Base-by-base conservation (phyloP, 2,113 vertebrate genomes). In the Saguinus imperator region DNA sequence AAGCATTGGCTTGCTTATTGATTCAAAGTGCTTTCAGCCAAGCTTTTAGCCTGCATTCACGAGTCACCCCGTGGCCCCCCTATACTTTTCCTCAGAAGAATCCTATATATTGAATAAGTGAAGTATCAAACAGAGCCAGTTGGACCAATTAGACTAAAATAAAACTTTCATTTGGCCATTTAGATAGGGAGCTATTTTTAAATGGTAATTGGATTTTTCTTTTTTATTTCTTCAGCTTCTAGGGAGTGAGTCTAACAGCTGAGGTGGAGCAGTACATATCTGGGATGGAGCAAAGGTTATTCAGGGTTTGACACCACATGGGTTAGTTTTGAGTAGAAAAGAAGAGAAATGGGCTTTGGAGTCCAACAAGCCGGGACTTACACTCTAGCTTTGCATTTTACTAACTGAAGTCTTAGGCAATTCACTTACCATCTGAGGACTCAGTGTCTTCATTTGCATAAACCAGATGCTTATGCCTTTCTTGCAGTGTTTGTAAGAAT, bases 111-210 rank as follows among this genome's bases (percentile, higher is more conserved):
- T 94, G 95, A 97, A 77, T 97, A 93, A 95, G 91, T 80, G 94
- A 96, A 82, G 52, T 72, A 79, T 64, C 58, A 45, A 87, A 40
- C 40, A 87, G 27, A 95, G 91, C 23, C 66, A n/a, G 40, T 58
- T 48, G 82, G 72, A 94, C 91, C 96, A 97, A 96, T 96, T 97
- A 97, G 91, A 77, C 57, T 27, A 91, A 98, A 97, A 97, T 83
- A 95, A 92, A 79, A 45, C 84, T 94, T 93, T 94, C 73, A 87
- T 94, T 96, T 92, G 91, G 64, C 72, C 72, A 55, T 87, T 93
- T 94, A 76, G 43, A 82, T 89, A 94, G 57, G 37, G 72, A 95
- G 64, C 70, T 95, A 86, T 96, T 97, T 96, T 94, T 68, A 97
- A 97, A 83, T 58, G 64, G 40, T 84, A 90, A 85, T 88, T 90